These are phyloP conservation scores for Drosophila quinaria DNA, from an alignment of 2,888 invertebrate species.

Conservation along the genomic window DNA sequence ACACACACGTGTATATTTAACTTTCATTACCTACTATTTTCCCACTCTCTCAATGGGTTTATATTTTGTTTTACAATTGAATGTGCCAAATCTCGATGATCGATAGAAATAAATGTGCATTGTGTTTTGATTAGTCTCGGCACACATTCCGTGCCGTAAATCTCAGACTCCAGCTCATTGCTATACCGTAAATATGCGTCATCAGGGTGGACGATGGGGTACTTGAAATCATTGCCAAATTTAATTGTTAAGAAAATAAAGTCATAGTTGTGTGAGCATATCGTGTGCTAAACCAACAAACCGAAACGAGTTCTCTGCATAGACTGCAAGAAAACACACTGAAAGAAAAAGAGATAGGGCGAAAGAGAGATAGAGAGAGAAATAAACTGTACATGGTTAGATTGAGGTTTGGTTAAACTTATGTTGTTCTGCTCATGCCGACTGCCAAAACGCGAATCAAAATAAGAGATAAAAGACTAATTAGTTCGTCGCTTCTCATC, in stretches of 20 bases:
- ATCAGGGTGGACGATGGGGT: conserved; percentile 9
- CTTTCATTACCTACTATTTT: conserved; percentile 26
- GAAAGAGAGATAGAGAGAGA: conserved; percentile 4
- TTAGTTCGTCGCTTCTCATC: conserved; percentile 42
- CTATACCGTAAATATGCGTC: conserved; percentile 17
- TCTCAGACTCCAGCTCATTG: background rate
- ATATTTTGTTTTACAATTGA: conserved; percentile 7
- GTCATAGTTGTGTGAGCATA: conserved; percentile 9
- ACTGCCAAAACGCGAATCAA: conserved; percentile 46
- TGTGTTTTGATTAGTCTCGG: conserved; percentile 10
- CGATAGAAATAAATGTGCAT: conserved; percentile 11
- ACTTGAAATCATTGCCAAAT: conserved; percentile 38
- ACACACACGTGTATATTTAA: conserved; percentile 6
- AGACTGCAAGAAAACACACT: conserved; percentile 6
- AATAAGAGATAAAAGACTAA: conserved; percentile 57
- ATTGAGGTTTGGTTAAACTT: conserved; percentile 23
- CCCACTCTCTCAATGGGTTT: conserved; percentile 13
- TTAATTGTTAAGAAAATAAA: conserved; percentile 18
- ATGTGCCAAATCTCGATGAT: conserved; percentile 15
- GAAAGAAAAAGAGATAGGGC: conserved; percentile 3
- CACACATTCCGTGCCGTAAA: conserved; percentile 18
- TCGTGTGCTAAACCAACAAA: conserved; percentile 5
- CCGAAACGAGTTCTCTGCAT: conserved; percentile 40
- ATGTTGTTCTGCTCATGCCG: conserved; percentile 26
- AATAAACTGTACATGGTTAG: conserved; percentile 48